Evolutionary conservation across 2,113 vertebrate species (phyloP).

Genomic region (Balaeniceps rex): DNA sequence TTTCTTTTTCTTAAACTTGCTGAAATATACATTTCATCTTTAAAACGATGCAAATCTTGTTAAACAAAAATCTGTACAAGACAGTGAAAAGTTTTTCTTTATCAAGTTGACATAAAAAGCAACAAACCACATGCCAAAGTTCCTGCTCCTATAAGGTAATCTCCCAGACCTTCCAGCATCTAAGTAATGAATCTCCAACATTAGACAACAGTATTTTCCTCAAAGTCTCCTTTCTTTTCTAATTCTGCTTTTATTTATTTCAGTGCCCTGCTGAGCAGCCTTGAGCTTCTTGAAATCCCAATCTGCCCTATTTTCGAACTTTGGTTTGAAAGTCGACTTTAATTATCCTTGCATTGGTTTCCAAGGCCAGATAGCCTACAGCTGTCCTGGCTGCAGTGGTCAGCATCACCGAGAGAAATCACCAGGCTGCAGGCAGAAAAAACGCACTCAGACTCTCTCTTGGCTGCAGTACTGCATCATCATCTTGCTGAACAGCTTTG

Average conservation of each 20-base stretch:
- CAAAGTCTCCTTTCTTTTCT: neutral
- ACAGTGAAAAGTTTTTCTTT: neutral
- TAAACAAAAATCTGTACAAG: neutral
- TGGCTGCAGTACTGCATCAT: neutral
- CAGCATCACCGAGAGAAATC: neutral
- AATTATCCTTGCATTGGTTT: neutral
- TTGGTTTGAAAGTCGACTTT: neutral
- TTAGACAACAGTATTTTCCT: neutral
- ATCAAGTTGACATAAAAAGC: neutral
- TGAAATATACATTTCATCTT: fast-evolving
- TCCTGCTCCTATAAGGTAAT: neutral
- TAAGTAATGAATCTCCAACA: neutral
- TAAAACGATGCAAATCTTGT: neutral
- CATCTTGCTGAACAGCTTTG: neutral
- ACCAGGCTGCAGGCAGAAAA: neutral
- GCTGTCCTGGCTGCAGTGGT: neutral
- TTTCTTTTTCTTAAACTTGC: neutral
- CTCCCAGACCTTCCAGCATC: neutral
- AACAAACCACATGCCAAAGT: neutral
- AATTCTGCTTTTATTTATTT: neutral
- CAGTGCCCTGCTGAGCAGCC: neutral
- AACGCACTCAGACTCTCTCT: neutral
- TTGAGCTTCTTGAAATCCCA: neutral
- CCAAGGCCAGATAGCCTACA: neutral
- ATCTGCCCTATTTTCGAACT: neutral